These are phyloP conservation scores for Acipenser oxyrinchus DNA, from an alignment of 2,797 vertebrate species.

Conservation along the genomic window DNA sequence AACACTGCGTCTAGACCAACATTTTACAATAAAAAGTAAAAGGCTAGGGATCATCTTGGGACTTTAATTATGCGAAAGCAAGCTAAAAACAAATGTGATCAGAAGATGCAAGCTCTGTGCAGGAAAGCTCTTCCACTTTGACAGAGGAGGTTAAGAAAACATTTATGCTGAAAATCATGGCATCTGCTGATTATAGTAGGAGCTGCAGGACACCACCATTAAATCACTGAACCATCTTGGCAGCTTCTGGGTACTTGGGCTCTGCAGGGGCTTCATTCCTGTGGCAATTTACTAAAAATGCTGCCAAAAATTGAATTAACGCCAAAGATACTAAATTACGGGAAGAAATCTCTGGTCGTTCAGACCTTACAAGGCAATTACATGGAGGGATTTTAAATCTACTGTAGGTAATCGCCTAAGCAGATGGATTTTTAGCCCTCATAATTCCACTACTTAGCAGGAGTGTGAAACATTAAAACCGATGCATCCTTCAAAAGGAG, in stretches of 20 bases:
- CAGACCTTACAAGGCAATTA: conserved; percentile 24
- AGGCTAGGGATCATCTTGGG: conserved; percentile 46
- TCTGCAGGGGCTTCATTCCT: conserved; percentile 31
- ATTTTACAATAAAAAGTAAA: conserved; percentile 48
- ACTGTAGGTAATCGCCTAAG: conserved; percentile 23
- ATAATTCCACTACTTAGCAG: conserved; percentile 16
- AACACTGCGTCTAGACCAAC: conserved; percentile 38
- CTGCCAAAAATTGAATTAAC: conserved; percentile 47
- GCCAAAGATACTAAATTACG: conserved; percentile 30
- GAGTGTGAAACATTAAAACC: conserved; percentile 24
- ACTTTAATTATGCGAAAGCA: conserved; percentile 57
- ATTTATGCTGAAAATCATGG: conserved; percentile 56
- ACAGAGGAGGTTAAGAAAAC: conserved; percentile 53
- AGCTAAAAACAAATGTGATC: conserved; percentile 46
- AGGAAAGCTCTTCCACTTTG: conserved; percentile 36
- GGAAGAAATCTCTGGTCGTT: conserved; percentile 32
- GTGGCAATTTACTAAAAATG: conserved; percentile 49
- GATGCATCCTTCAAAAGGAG: conserved; percentile 26
- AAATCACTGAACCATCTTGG: conserved; percentile 60
- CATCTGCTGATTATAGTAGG: conserved; percentile 61
- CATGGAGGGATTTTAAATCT: conserved; percentile 25
- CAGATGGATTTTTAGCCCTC: conserved; percentile 17
- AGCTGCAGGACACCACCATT: conserved; percentile 49
- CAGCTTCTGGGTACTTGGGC: conserved; percentile 47
- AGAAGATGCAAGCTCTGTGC: conserved; percentile 39